Conservation (phyloP, 2,113 vertebrate genomes). For the Amphiprion percula region DNA sequence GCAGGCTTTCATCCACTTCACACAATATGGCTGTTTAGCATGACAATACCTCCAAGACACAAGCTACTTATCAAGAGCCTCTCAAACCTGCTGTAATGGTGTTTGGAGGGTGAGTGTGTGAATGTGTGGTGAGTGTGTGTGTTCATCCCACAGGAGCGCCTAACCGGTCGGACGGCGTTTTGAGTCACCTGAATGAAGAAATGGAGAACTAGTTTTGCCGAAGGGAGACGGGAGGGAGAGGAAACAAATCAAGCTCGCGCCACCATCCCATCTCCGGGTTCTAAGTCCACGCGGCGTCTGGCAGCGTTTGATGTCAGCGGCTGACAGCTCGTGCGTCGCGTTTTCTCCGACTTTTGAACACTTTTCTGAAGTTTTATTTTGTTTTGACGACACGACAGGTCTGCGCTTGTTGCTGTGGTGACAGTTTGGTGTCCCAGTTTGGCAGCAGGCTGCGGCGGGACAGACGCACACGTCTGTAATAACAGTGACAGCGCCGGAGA, state of each 20-base stretch:
- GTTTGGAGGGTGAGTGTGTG: conserved; percentile 7
- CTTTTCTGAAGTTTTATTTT: neutral
- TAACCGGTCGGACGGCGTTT: conserved; percentile 71
- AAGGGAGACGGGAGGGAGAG: neutral
- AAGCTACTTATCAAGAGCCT: conserved; percentile 48
- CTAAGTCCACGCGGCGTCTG: conserved; percentile 54
- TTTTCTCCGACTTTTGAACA: neutral
- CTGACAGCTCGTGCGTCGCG: neutral
- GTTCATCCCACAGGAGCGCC: conserved; percentile 27
- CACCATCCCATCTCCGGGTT: conserved; percentile 17
- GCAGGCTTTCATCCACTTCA: conserved; percentile 42
- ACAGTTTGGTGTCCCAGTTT: conserved; percentile 50
- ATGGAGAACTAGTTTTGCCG: conserved; percentile 40
- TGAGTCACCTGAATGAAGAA: conserved; percentile 62
- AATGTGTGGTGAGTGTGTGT: conserved; percentile 3
- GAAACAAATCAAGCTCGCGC: neutral
- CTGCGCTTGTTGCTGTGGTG: neutral
- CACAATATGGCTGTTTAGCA: conserved; percentile 60
- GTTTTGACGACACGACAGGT: neutral
- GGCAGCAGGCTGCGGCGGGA: conserved; percentile 54
- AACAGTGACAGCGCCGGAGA: conserved; percentile 31
- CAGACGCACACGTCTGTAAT: conserved; percentile 65
- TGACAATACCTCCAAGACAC: conserved; percentile 51
- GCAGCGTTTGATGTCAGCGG: neutral
- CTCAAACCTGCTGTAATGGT: conserved; percentile 22